A percentile compares a stretch with the other conserved stretches of the same genome.
phyloP scores from a whole-genome alignment of 2,888 invertebrate species.

The Phaonia tiefii region DNA sequence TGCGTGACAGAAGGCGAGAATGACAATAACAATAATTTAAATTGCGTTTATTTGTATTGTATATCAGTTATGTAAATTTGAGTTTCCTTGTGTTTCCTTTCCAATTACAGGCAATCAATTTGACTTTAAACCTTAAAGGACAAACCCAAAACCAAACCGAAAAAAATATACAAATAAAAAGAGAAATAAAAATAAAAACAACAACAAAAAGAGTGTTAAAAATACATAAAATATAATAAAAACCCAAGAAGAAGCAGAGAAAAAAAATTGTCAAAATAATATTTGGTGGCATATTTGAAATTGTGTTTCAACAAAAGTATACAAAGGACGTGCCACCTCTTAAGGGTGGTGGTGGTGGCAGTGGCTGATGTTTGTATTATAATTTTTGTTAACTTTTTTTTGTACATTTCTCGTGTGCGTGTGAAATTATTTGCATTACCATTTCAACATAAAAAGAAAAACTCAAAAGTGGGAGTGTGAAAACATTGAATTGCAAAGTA shows the following conservation, averaged over 20 bases:
- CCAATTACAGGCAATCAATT: slow-evolving; percentile 2
- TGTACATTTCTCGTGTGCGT: slow-evolving; percentile 21
- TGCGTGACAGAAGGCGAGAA: neutral
- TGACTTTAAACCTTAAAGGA: slow-evolving; percentile 7
- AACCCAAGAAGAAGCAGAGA: neutral
- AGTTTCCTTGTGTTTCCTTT: slow-evolving; percentile 31
- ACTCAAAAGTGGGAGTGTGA: neutral
- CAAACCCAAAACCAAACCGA: slow-evolving; percentile 18
- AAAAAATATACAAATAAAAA: no score
- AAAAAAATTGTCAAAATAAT: slow-evolving; percentile 26
- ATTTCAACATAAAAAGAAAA: slow-evolving; percentile 18
- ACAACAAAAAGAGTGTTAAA: slow-evolving; percentile 24
- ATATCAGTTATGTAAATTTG: slow-evolving; percentile 30
- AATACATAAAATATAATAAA: slow-evolving; percentile 15
- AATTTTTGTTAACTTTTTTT: slow-evolving; percentile 6
- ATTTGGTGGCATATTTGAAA: slow-evolving; percentile 34
- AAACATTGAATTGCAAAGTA: slow-evolving; percentile 59
- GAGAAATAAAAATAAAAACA: slow-evolving; percentile 16
- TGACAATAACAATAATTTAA: slow-evolving; percentile 5
- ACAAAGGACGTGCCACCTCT: no score
- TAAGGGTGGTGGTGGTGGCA: no score
- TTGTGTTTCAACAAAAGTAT: no score
- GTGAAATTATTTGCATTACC: slow-evolving; percentile 68
- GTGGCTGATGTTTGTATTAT: neutral
- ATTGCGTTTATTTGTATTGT: slow-evolving; percentile 29